Conservation (phyloP, 2,888 invertebrate species). For the Sialis lutaria region DNA sequence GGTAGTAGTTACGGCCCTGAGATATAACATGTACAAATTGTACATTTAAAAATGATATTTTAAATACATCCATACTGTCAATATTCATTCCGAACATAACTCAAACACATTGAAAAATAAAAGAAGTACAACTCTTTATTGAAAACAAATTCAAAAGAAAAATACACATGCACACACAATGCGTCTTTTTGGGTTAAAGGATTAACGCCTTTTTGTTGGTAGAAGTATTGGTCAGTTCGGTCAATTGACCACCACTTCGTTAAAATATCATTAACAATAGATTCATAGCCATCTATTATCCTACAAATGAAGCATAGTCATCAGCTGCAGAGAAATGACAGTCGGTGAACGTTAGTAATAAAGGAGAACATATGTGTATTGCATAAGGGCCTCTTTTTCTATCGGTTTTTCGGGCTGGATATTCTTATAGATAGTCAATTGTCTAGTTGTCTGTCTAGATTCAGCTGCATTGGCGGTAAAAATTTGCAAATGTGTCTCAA, state of each 20-base stretch:
- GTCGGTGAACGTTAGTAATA: too few species aligned
- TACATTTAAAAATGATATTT: not conserved
- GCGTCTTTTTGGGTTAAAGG: not conserved
- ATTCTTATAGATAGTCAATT: too few species aligned
- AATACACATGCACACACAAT: not conserved
- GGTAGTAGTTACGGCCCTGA: too few species aligned
- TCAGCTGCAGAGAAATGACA: not conserved
- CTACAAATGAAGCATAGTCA: not conserved
- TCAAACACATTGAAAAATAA: too few species aligned
- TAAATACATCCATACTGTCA: not conserved
- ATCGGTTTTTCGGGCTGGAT: too few species aligned
- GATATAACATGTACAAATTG: not conserved
- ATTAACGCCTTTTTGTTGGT: slow-evolving; percentile 1
- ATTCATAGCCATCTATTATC: not conserved
- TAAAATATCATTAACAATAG: slow-evolving; percentile 2
- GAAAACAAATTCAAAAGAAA: not conserved
- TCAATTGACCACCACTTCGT: not conserved
- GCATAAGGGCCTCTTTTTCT: too few species aligned
- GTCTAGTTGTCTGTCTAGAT: too few species aligned
- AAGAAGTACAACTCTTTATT: too few species aligned
- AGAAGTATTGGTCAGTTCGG: not conserved
- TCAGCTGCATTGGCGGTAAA: too few species aligned
- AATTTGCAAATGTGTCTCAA: too few species aligned
- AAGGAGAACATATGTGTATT: too few species aligned
- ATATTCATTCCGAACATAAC: not conserved